Evolutionary conservation across 2,113 vertebrate genomes (phyloP), one percentile per base, ranked within the genome.

Genomic region (Tursiops truncatus): DNA sequence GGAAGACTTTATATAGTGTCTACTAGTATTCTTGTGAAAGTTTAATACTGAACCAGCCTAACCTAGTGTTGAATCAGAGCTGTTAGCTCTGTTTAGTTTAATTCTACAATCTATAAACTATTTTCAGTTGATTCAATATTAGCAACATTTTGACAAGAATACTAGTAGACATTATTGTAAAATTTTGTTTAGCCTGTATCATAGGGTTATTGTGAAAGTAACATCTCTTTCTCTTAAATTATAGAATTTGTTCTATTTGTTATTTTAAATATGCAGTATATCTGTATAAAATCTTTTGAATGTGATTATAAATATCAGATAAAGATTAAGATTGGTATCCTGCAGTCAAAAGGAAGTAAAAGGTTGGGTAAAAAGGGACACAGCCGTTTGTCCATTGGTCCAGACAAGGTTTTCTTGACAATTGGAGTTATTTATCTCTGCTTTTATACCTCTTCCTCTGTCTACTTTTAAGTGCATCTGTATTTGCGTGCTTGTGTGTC

Each of bases 281-380:
- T 53, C 44, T 83, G 21, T 91, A 58, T 86, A 65, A 92, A 89
- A 86, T n/a, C 25, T 71, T 92, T 62, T 76, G 12, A 95, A 33
- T 87, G 94, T 84, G 74, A 92, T 58, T 28, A 18, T 94, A 53
- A 31, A 18, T 80, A 14, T 3, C 89, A n/a, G 17, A 17, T 91
- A 14, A 58, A 71, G 28, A 56, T 68, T 80, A 68, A 62, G 38
- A 89, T 91, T 47, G 5, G 5, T 93, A 31, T 74, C 50, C 82
- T 91, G 18, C 84, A 70, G 38, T 93, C 12, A 74, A 81, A 94
- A 94, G 38, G 79, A 77, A 94, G 67, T 81, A 28, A 76, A 70
- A 76, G n/a, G 2, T n/a, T 17, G 74, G 6, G 5, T 71, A 60
- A 74, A 62, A 90, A 90, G 33, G 23, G 26, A 60, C 12, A 44